Evolutionary conservation across 2,797 vertebrate genomes (phyloP), one percentile per base, ranked within the genome.

Genomic region (Enteromius paludinosus): DNA sequence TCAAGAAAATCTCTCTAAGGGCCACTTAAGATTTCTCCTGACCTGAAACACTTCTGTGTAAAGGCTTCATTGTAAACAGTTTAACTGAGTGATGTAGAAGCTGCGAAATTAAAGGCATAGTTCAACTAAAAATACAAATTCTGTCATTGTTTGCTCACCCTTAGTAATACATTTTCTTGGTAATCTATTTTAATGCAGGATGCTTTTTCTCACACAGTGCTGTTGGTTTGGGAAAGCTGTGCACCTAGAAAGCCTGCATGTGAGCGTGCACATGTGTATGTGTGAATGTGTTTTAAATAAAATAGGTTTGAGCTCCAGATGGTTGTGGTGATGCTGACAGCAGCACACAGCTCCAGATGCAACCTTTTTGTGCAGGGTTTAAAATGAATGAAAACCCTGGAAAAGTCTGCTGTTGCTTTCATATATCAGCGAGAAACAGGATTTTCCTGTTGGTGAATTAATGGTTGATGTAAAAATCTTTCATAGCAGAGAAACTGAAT

Each of bases 1-100:
- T 81, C n/a, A 41, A 68, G 66, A 65, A 70, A 74, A 68, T n/a
- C 68, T 77, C 82, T 76, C 77, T 76, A 66, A 69, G 79, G 79
- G 66, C 79, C 76, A 61, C 65, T 61, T 33, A 35, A 77, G 76
- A 77, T 80, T 73, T 64, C 64, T 70, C 56, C 56, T 41, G 74
- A 79, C 68, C 20, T 65, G 35, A 59, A 66, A 66, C 62, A 56
- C 61, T 43, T 17, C 71, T 66, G 61, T 78, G 61, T 66, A 72
- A 72, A 68, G 28, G 41, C 35, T 68, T 82, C 25, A 8, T 30
- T 70, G 78, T 82, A 72, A 70, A 76, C 65, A 77, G 33, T 47
- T 30, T 62, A 47, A 47, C 15, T 62, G 68, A 41, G 69, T 54
- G 69, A 47, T n/a, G 43, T 23, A 49, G 69, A 82, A 56, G 25